Percentiles rank a stretch among this genome's conserved stretches.
These are phyloP conservation scores for Agrochola litura DNA, from an alignment of 2,888 invertebrate genomes.

Conservation along the genomic window DNA sequence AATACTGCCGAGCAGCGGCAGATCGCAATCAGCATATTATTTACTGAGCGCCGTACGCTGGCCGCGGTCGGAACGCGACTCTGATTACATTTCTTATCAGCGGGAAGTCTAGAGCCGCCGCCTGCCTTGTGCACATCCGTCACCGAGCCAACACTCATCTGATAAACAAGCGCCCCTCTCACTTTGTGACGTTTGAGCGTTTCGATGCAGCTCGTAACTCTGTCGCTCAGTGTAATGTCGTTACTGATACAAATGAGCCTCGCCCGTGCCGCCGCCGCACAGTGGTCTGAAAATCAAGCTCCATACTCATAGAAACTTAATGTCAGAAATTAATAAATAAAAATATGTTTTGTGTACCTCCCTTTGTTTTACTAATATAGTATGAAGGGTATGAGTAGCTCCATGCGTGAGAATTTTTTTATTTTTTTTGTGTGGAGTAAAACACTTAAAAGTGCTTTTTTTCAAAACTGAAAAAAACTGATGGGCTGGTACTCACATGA, in stretches of 20 bases:
- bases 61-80: not conserved
- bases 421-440: no score
- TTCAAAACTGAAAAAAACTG: no score
- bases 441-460: no score
- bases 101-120: not conserved
- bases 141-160: not conserved
- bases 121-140: not conserved
- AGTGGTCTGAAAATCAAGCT: no score
- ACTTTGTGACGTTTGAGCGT: not conserved
- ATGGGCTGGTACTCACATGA: no score
- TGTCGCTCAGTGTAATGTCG: not conserved
- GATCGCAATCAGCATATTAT: not conserved
- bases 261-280: no score
- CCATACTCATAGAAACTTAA: no score
- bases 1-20: not conserved
- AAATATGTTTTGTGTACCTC: no score
- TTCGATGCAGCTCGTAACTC: not conserved
- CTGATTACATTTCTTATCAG: conserved; percentile 5
- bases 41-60: not conserved
- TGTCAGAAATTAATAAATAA: no score
- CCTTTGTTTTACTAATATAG: no score
- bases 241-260: not conserved
- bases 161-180: not conserved
- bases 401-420: no score
- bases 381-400: no score